Evolutionary conservation across 1,140 invertebrate genomes (phyloP).

Genomic region (Kradibia gibbosae): DNA sequence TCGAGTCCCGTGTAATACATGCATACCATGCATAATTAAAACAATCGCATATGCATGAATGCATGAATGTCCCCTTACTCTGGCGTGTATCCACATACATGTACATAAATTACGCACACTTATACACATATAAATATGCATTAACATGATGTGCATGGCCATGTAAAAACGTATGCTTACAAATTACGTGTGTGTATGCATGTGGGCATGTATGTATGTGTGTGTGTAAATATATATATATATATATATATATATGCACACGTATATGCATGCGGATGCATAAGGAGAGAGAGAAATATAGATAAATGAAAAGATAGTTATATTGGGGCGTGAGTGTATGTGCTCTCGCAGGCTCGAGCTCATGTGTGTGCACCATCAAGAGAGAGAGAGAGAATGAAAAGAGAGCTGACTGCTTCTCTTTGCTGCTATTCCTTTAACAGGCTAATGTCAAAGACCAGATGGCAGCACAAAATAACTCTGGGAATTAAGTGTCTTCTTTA

Average conservation of each 20-base stretch:
- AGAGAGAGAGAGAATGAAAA: slow-evolving; percentile 27
- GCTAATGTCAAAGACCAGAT: slow-evolving; percentile 70
- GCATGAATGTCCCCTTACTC: no score
- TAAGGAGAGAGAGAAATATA: slow-evolving; percentile 6
- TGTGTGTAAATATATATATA: not conserved
- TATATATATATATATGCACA: no score
- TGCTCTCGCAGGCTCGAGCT: not conserved
- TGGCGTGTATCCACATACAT: no score
- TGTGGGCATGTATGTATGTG: not conserved
- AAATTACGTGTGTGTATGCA: not conserved
- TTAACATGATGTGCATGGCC: no score
- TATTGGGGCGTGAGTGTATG: not conserved
- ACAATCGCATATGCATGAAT: no score
- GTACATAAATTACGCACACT: no score
- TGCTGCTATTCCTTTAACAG: slow-evolving; percentile 41
- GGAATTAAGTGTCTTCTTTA: slow-evolving; percentile 39
- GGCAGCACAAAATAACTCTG: slow-evolving; percentile 65
- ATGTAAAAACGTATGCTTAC: no score
- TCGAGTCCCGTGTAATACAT: no score
- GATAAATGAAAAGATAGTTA: not conserved
- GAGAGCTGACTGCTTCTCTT: slow-evolving; percentile 28
- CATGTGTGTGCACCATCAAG: not conserved
- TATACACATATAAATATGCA: no score
- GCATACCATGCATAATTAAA: no score
- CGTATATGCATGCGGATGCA: not conserved